Conservation (phyloP, 2,113 vertebrate species). For the Mustelus asterias region DNA sequence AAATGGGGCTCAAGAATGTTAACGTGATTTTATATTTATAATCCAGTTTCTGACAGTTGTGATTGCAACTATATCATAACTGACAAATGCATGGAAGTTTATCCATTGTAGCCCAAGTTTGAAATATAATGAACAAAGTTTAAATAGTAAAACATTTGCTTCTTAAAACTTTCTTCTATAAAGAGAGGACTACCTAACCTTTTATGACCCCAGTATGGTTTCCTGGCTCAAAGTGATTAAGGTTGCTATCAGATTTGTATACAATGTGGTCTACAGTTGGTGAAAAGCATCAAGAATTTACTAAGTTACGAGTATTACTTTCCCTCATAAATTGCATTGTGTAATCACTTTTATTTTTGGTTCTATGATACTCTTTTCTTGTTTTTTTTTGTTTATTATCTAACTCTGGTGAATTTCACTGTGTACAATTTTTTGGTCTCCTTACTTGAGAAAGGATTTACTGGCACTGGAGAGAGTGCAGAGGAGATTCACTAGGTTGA, state of each 20-base stretch:
- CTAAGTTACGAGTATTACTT: neutral
- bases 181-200: neutral
- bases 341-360: neutral
- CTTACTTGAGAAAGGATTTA: too few species aligned
- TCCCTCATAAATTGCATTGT: neutral
- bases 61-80: neutral
- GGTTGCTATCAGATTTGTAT: constrained; percentile 7
- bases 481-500: too few species aligned
- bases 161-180: neutral
- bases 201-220: neutral
- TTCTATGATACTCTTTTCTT: neutral
- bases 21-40: neutral
- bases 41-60: neutral
- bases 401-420: neutral
- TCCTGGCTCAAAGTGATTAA: constrained; percentile 1
- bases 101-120: neutral
- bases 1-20: neutral
- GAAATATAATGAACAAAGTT: neutral
- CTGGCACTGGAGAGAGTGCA: too few species aligned
- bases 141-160: neutral
- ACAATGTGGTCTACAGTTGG: neutral
- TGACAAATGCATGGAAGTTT: neutral
- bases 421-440: too few species aligned
- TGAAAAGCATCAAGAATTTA: constrained; percentile 6
- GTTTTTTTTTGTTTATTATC: neutral